A percentile compares a stretch with the other conserved stretches of the same genome.
phyloP scores from a whole-genome alignment of 2,888 invertebrate genomes.

The Chrysomela aeneicollis region DNA sequence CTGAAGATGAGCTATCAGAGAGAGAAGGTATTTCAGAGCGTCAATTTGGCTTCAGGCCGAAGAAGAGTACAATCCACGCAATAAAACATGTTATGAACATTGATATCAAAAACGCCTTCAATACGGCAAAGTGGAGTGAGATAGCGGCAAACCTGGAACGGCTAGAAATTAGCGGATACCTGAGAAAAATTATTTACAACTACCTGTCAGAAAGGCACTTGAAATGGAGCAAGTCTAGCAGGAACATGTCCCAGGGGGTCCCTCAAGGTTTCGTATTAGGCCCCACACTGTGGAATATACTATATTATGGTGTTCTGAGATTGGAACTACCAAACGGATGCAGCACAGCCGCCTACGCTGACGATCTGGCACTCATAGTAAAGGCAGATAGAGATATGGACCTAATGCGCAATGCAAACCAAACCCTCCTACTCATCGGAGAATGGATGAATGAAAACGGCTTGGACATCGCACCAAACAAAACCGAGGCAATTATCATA shows the following conservation, averaged over 20 bases:
- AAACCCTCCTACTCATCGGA: neutral
- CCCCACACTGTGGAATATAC: constrained; percentile 16
- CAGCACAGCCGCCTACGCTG: constrained; percentile 12
- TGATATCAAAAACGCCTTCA: constrained; percentile 17
- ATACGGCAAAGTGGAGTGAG: constrained; percentile 2
- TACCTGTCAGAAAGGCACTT: neutral
- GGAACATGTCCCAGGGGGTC: neutral
- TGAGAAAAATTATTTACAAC: neutral
- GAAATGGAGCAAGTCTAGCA: neutral
- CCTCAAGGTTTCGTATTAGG: constrained; percentile 16
- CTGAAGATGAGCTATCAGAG: neutral
- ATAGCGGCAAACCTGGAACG: neutral
- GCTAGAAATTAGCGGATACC: neutral
- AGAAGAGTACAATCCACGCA: constrained; percentile 2
- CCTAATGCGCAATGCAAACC: neutral
- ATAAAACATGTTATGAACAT: constrained; percentile 8
- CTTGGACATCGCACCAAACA: neutral
- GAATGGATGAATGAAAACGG: constrained; percentile 12
- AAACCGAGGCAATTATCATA: constrained; percentile 16
- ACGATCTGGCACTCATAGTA: constrained; percentile 13
- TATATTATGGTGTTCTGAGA: constrained; percentile 1
- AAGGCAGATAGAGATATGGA: too few species aligned
- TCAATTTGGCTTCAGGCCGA: constrained; percentile 15
- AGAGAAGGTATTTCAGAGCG: neutral
- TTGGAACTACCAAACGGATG: neutral